A percentile compares a stretch with the other conserved stretches of the same genome.
Conservation (phyloP, 2,888 invertebrate species). For the Drosophila nr. perissopoda region DNA sequence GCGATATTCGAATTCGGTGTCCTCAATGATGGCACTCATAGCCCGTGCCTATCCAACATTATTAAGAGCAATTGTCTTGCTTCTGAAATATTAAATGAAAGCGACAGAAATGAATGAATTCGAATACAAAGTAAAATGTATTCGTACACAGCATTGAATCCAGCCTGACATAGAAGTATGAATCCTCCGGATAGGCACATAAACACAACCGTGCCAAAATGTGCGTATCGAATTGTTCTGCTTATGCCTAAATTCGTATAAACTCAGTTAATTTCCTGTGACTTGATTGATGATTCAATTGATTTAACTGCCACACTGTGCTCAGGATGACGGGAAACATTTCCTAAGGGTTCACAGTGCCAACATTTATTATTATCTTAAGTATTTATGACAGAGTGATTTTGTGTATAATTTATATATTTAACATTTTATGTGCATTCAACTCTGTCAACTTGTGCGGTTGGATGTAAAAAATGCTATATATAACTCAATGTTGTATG, state of each 20-base stretch:
- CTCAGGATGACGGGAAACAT: constrained; percentile 19
- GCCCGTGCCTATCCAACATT: constrained; percentile 40
- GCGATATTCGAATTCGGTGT: constrained; percentile 42
- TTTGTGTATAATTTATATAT: constrained; percentile 1
- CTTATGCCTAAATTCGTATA: constrained; percentile 18
- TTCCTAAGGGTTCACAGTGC: constrained; percentile 1
- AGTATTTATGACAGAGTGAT: constrained; percentile 21
- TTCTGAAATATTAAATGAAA: constrained; percentile 46
- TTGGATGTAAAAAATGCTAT: neutral
- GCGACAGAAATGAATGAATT: constrained; percentile 10
- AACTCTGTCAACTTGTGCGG: neutral
- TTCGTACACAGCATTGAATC: constrained; percentile 6
- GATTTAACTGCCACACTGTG: constrained; percentile 16
- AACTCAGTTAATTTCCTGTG: constrained; percentile 34
- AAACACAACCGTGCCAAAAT: constrained; percentile 1
- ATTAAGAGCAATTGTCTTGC: constrained; percentile 65
- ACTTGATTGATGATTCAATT: constrained; percentile 50
- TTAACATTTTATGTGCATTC: neutral
- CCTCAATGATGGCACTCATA: constrained; percentile 64
- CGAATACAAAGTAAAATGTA: constrained; percentile 9
- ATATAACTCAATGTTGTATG: neutral
- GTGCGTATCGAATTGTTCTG: constrained; percentile 8
- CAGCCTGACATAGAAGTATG: neutral
- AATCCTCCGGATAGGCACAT: neutral
- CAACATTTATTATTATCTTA: constrained; percentile 27